Conservation (phyloP, 2,113 vertebrate genomes). For the Eira barbara region DNA sequence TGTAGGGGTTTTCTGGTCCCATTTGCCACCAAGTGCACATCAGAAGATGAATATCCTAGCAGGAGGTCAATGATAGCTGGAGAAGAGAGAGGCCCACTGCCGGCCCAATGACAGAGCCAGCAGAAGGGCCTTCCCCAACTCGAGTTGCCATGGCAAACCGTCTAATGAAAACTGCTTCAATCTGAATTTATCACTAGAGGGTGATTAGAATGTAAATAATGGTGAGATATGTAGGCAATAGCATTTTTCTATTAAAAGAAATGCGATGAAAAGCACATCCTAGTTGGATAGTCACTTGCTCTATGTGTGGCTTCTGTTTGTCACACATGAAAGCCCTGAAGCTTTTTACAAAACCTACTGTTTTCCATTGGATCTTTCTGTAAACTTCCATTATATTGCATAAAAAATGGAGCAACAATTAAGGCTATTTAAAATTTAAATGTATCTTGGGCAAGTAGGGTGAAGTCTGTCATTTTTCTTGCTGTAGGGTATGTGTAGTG, state of each 20-base stretch:
- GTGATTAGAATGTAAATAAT: slow-evolving; percentile 78
- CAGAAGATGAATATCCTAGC: slow-evolving; percentile 61
- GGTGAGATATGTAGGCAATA: slow-evolving; percentile 74
- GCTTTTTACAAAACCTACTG: slow-evolving; percentile 73
- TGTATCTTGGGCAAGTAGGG: slow-evolving; percentile 76
- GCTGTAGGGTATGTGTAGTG: slow-evolving; percentile 76
- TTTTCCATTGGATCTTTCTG: slow-evolving; percentile 71
- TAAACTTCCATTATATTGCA: slow-evolving; percentile 77
- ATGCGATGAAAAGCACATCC: slow-evolving; percentile 57
- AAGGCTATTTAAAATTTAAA: slow-evolving; percentile 83
- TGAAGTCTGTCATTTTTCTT: slow-evolving; percentile 81
- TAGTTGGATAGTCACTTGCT: slow-evolving; percentile 60
- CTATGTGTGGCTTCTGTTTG: slow-evolving; percentile 66
- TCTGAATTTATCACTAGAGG: slow-evolving; percentile 78
- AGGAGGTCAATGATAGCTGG: slow-evolving; percentile 53
- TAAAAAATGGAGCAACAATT: slow-evolving; percentile 74
- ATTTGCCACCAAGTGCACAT: slow-evolving; percentile 33
- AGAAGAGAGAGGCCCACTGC: slow-evolving; percentile 18
- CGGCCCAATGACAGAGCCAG: background rate
- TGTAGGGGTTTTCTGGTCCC: slow-evolving; percentile 27
- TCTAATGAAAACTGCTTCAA: slow-evolving; percentile 78
- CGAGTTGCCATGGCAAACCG: slow-evolving; percentile 79
- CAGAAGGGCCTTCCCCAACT: slow-evolving; percentile 54
- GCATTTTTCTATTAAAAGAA: slow-evolving; percentile 68
- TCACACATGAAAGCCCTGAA: slow-evolving; percentile 76